phyloP scores from a whole-genome alignment of 2,113 vertebrate genomes.

The Xenopus borealis region DNA sequence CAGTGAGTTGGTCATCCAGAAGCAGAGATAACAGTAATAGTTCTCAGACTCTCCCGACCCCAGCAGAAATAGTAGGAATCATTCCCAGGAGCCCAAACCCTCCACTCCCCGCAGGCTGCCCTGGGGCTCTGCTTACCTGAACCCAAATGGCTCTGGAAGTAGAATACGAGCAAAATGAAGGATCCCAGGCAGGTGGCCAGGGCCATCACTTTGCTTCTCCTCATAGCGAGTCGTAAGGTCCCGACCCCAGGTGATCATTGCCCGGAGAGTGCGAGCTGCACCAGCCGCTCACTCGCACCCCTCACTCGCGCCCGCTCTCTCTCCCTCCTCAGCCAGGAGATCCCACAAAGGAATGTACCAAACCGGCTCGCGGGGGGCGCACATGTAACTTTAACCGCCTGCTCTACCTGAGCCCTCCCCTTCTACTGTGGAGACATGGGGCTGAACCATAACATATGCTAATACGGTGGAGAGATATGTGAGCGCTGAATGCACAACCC shows the following conservation, averaged over 20 bases:
- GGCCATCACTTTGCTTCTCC: constrained; percentile 62
- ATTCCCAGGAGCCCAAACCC: too few species aligned
- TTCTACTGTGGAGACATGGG: too few species aligned
- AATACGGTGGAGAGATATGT: too few species aligned
- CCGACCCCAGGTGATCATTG: constrained; percentile 19
- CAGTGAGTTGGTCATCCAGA: too few species aligned
- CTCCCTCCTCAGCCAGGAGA: constrained; percentile 6
- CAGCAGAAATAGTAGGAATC: too few species aligned
- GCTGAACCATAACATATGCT: too few species aligned
- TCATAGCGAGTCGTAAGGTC: constrained; percentile 59
- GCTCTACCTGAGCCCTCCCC: too few species aligned
- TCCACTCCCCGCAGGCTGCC: too few species aligned
- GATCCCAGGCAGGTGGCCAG: constrained; percentile 72
- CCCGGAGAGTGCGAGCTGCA: constrained; percentile 14
- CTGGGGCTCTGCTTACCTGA: constrained; percentile 67
- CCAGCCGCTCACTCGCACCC: not conserved
- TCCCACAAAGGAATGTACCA: constrained; percentile 12
- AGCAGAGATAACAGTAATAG: too few species aligned
- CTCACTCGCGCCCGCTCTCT: not conserved
- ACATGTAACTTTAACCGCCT: too few species aligned
- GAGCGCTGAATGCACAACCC: too few species aligned
- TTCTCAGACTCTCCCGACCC: too few species aligned
- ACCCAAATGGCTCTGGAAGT: constrained; percentile 70
- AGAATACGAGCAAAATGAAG: constrained; percentile 71
- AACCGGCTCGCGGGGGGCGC: not conserved